Evolutionary conservation across 2,113 vertebrate species (phyloP).

Genomic region (cattle (Bos taurus)): ARS-UCD2.0 NC_037346.1:12468501-12469000

Average conservation of each 20-base stretch:
- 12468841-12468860: neutral
- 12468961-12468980: neutral
- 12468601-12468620: conserved; percentile 33
- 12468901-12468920: neutral
- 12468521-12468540: conserved; percentile 2
- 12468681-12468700: neutral
- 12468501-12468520: neutral
- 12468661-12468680: neutral
- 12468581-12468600: conserved; percentile 24
- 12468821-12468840: neutral
- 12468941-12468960: neutral
- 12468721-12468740: neutral
- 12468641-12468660: neutral
- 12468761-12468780: neutral
- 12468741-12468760: neutral
- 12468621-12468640: conserved; percentile 12
- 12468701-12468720: neutral
- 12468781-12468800: neutral
- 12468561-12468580: conserved; percentile 34
- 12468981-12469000: neutral
- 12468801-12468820: conserved; percentile 5
- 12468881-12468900: neutral
- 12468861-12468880: neutral
- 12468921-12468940: neutral
- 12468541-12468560: conserved; percentile 24